A percentile compares a stretch with the other conserved stretches of the same genome.
Evolutionary conservation across 2,888 invertebrate species (phyloP).

Genomic region (Stenurella melanura): DNA sequence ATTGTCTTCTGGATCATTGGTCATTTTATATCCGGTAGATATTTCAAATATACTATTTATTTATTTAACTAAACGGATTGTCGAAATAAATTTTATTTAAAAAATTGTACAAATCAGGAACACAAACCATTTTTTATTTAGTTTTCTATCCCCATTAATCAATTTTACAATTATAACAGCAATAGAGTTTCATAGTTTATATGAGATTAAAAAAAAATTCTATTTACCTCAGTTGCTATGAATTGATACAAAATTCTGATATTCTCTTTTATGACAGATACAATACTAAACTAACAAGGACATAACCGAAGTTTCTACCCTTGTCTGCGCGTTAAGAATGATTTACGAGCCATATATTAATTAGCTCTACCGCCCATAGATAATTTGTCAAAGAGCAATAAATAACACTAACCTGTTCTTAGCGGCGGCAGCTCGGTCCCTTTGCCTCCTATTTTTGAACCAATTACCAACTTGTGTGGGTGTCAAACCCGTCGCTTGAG

Average conservation of each 20-base stretch:
- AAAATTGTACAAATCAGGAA: no score
- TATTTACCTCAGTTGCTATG: no score
- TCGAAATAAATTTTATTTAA: no score
- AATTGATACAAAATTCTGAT: neutral
- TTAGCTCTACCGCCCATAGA: constrained; percentile 55
- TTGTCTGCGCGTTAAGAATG: neutral
- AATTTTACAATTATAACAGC: no score
- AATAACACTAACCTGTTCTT: constrained; percentile 90
- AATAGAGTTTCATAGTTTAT: no score
- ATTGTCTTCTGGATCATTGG: no score
- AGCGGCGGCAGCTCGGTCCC: constrained; percentile 93
- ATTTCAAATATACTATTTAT: no score
- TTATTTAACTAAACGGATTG: no score
- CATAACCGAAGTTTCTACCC: neutral
- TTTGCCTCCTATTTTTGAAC: constrained; percentile 92
- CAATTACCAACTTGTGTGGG: constrained; percentile 96
- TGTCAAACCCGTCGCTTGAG: constrained; percentile 92
- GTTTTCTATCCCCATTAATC: no score
- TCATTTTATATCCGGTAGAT: no score
- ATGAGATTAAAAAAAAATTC: no score
- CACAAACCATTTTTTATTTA: no score
- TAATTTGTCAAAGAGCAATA: constrained; percentile 56
- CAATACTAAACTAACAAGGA: neutral
- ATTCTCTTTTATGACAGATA: neutral
- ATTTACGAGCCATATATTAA: constrained; percentile 19